Conservation (phyloP, 2,888 invertebrate genomes). For the Mylabris sibirica region DNA sequence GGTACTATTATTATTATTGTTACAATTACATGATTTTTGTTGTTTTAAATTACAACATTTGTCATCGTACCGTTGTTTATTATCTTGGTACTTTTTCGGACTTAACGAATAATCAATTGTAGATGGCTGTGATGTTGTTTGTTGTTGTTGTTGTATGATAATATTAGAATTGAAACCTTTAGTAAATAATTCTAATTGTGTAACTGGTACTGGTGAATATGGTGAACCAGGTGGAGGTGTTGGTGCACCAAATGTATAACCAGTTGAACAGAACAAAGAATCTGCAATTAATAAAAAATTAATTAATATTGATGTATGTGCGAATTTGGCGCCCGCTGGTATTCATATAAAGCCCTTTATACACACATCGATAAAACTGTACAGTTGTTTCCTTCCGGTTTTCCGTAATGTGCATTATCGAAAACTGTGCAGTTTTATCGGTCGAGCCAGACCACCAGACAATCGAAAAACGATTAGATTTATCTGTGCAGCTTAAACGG, state of each 20-base stretch:
- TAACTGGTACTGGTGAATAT: constrained; percentile 72
- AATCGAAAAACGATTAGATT: too few relatives aligned
- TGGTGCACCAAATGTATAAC: constrained; percentile 72
- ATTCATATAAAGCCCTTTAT: too few relatives aligned
- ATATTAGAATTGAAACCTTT: constrained; percentile 61
- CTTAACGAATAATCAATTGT: constrained; percentile 43
- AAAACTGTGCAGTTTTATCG: too few relatives aligned
- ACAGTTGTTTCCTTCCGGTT: too few relatives aligned
- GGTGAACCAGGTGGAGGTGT: constrained; percentile 72
- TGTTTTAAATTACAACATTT: constrained; percentile 53
- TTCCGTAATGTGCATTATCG: too few relatives aligned
- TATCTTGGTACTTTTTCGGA: constrained; percentile 53
- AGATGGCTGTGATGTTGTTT: background rate
- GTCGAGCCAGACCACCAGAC: too few relatives aligned
- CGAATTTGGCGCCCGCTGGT: too few relatives aligned
- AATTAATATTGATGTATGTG: too few relatives aligned
- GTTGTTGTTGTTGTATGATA: constrained; percentile 60
- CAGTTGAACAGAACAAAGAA: constrained; percentile 72
- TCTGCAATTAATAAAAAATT: constrained; percentile 63
- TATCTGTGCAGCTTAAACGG: too few relatives aligned
- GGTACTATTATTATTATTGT: constrained; percentile 22
- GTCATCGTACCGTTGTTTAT: constrained; percentile 52
- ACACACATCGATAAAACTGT: too few relatives aligned
- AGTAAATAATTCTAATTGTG: constrained; percentile 71
- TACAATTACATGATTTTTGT: constrained; percentile 53